A percentile compares a stretch with the other conserved stretches of the same genome.
These are phyloP conservation scores for Oplegnathus fasciatus DNA, from an alignment of 2,113 vertebrate species.

Conservation along the genomic window DNA sequence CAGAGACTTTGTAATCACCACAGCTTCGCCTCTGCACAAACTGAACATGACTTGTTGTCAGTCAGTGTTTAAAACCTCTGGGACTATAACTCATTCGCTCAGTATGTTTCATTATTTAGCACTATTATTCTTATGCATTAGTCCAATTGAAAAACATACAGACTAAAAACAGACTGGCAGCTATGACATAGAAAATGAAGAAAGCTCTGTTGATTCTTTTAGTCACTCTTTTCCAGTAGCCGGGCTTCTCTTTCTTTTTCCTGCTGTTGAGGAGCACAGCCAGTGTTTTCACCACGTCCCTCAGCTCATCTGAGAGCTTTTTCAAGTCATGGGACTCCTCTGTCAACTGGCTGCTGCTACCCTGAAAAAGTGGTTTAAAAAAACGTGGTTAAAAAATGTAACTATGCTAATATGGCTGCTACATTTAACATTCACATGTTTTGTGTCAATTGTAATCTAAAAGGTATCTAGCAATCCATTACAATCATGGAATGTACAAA, in stretches of 20 bases:
- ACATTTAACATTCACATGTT: neutral
- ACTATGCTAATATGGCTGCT: neutral
- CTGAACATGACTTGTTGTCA: neutral
- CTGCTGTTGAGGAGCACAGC: neutral
- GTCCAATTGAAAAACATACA: constrained; percentile 12
- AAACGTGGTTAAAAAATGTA: neutral
- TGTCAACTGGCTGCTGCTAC: neutral
- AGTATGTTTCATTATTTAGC: neutral
- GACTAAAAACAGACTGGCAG: constrained; percentile 11
- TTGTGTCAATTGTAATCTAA: neutral
- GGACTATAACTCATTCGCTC: neutral
- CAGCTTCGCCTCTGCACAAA: neutral
- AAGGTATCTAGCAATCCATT: neutral
- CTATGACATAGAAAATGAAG: constrained; percentile 30
- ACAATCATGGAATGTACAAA: no score
- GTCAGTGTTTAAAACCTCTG: neutral
- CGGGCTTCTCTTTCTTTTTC: neutral
- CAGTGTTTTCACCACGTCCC: constrained; percentile 10
- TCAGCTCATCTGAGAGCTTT: constrained; percentile 26
- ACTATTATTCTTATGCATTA: rapidly evolving
- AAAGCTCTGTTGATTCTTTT: constrained; percentile 54
- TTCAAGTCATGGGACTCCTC: neutral
- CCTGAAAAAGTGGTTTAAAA: neutral
- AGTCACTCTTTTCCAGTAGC: constrained; percentile 42
- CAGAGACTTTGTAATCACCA: neutral